These are phyloP conservation scores for Gasteruption jaculator DNA, from an alignment of 2,888 invertebrate genomes.

Conservation along the genomic window DNA sequence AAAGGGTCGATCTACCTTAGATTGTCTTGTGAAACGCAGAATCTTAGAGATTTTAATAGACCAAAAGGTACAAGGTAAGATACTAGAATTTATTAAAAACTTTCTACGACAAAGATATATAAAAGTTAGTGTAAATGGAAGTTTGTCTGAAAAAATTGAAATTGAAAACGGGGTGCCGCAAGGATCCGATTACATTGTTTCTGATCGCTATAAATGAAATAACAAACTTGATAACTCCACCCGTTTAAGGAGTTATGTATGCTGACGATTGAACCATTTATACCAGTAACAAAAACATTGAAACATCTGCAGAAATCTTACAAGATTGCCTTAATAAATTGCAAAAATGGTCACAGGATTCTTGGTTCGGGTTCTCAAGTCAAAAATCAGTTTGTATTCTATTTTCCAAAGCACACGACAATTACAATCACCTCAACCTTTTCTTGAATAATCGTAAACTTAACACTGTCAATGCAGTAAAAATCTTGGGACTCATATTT, in stretches of 20 bases:
- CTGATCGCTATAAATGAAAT: slow-evolving; percentile 23
- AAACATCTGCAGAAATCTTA: slow-evolving; percentile 11
- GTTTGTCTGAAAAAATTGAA: background rate
- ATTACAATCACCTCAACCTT: background rate
- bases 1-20: slow-evolving; percentile 16
- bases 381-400: slow-evolving; percentile 16
- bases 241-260: slow-evolving; percentile 15
- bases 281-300: slow-evolving; percentile 15
- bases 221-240: slow-evolving; percentile 2
- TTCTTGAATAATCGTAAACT: slow-evolving; percentile 7
- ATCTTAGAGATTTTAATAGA: background rate
- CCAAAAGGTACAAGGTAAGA: background rate
- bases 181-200: slow-evolving; percentile 23
- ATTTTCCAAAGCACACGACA: slow-evolving; percentile 9
- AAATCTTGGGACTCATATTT: slow-evolving; percentile 21
- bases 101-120: slow-evolving; percentile 18
- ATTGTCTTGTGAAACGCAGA: slow-evolving; percentile 16
- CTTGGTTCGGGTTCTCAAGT: slow-evolving; percentile 23
- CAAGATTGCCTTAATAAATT: slow-evolving; percentile 25
- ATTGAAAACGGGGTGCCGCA: slow-evolving; percentile 21
- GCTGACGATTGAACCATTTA: slow-evolving; percentile 23
- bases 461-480: slow-evolving; percentile 4
- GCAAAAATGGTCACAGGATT: slow-evolving; percentile 10
- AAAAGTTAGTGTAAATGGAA: slow-evolving; percentile 12
- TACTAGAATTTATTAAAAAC: slow-evolving; percentile 10